Evolutionary conservation across 92 coral and sea anemone species (phyloP).

Genomic region (Parazoanthus darwini): DNA sequence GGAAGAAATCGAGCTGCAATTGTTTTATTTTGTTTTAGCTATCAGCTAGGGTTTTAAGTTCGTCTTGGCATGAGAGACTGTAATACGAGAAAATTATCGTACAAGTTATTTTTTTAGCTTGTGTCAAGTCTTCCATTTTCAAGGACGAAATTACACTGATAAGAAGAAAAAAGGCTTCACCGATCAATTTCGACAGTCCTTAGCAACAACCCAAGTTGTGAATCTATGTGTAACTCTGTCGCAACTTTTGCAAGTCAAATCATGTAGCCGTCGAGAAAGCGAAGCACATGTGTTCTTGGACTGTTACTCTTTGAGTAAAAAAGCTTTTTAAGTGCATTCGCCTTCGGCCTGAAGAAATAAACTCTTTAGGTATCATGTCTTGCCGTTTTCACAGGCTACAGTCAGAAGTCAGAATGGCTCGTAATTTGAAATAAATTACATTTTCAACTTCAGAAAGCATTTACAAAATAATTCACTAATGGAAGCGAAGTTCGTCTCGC

Average conservation of each 20-base stretch:
- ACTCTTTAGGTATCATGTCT: no score
- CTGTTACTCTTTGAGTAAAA: no score
- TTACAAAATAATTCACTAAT: no score
- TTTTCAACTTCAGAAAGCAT: no score
- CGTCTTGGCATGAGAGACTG: background rate
- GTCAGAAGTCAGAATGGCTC: no score
- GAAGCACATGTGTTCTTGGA: background rate
- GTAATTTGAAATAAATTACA: background rate
- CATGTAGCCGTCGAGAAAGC: background rate
- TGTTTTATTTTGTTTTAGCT: background rate
- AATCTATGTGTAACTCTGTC: background rate
- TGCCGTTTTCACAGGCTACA: no score
- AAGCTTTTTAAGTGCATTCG: no score
- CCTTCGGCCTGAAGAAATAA: no score
- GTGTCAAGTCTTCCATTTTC: background rate
- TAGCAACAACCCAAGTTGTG: background rate
- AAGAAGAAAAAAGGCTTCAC: no score
- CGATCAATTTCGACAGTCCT: background rate
- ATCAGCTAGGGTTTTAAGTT: conserved; percentile 5
- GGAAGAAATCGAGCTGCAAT: conserved; percentile 30
- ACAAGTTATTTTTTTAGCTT: background rate
- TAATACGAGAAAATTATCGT: background rate
- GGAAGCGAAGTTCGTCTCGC: background rate
- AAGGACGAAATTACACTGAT: background rate
- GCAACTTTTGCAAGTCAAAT: background rate